A percentile compares a stretch with the other conserved stretches of the same genome.
phyloP scores from a whole-genome alignment of 2,797 vertebrate genomes.

The Peromyscus eremicus region DNA sequence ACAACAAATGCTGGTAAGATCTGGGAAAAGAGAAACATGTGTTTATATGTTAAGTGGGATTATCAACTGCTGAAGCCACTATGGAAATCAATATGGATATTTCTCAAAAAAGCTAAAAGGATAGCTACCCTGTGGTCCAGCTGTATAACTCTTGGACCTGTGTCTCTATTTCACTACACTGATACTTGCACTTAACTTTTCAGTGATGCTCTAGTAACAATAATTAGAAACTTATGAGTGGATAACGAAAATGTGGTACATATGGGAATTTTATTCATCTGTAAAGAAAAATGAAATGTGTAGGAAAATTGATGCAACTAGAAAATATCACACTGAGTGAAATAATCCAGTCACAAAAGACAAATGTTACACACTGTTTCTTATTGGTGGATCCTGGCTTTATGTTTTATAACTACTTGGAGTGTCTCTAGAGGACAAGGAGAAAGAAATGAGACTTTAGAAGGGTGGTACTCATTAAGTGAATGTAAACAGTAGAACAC shows the following conservation, averaged over 20 bases:
- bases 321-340: not conserved
- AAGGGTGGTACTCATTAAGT: not conserved
- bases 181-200: not conserved
- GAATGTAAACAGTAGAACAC: not conserved
- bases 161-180: too few species aligned
- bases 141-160: too few species aligned
- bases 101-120: not conserved
- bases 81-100: not conserved
- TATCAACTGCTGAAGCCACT: not conserved
- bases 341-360: not conserved
- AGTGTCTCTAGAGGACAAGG: not conserved
- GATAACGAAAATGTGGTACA: not conserved
- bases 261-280: not conserved
- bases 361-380: not conserved
- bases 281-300: not conserved
- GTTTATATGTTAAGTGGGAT: not conserved
- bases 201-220: not conserved
- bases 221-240: not conserved
- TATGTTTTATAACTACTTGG: not conserved
- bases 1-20: not conserved
- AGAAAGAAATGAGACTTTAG: not conserved
- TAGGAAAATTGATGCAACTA: not conserved
- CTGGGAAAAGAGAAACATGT: not conserved
- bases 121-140: not conserved
- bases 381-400: not conserved